Evolutionary conservation across 2,797 vertebrate genomes (phyloP), one percentile per base, ranked within the genome.

Genomic region (Hippopotamyrus pictus): DNA sequence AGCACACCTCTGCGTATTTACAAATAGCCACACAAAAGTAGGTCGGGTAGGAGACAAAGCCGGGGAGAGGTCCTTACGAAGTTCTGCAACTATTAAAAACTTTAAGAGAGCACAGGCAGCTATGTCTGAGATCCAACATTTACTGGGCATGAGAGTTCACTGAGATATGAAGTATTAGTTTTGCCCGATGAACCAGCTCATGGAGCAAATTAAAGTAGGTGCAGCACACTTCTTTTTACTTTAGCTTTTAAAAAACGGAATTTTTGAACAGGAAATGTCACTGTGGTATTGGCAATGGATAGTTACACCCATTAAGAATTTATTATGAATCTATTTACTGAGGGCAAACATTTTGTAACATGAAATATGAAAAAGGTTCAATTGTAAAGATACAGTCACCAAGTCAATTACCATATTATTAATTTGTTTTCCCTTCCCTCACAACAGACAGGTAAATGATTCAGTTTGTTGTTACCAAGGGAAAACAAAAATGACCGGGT

Each of bases 1-100:
- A 87, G 85, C 53, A 87, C 53, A 87, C 51, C 33, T 87, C 85
- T 87, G 85, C 85, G 8, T 87, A 87, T 87, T 87, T 87, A 87
- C 85, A 87, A 87, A 84, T 29, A 51, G 82, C 85, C 53, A 87
- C 85, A 87, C 51, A 87, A 9, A 87, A 57, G 84, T 83, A 48
- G 46, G 82, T 48, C 9, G 17, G 48, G 51, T 86, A 4, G 33
- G 33, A 59, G 8, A 59, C 14, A 41, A 37, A 3, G 53, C 25
- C 8, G 33, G 29, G 85, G 53, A 57, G 33, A 87, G 85, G 85
- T 17, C 29, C 29, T 87, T 59, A 29, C 1, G 6, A 79, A 33
- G 83, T 86, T 51, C 83, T 85, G 50, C 48, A 53, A 33, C 83
- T 86, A 86, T 29, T 86, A 12, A 51, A 50, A 50, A 29, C 29